phyloP scores from a whole-genome alignment of 2,797 vertebrate genomes.

The Podarcis siculus region DNA sequence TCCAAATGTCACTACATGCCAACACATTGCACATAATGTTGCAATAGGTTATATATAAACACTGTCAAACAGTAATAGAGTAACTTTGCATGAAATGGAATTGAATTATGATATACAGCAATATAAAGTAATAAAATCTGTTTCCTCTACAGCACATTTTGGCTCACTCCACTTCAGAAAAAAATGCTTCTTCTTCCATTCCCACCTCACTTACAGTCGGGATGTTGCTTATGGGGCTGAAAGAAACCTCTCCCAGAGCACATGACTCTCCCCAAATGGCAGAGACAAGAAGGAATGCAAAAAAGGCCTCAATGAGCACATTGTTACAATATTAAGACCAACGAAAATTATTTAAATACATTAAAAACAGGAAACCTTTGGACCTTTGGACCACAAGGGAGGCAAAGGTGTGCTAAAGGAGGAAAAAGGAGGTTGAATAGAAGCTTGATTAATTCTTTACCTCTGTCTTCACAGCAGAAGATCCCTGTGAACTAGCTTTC shows the following conservation, averaged over 20 bases:
- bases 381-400: too few relatives aligned
- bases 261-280: too few relatives aligned
- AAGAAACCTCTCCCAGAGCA: neutral
- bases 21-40: conserved; percentile 22
- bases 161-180: neutral
- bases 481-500: too few relatives aligned
- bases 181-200: neutral
- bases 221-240: neutral
- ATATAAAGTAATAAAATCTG: conserved; percentile 5
- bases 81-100: conserved; percentile 16
- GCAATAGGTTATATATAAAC: conserved; percentile 28
- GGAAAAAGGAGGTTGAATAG: too few relatives aligned
- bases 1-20: conserved; percentile 32
- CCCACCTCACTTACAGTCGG: neutral
- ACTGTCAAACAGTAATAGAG: conserved; percentile 25
- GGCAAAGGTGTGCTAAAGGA: too few relatives aligned
- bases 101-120: conserved; percentile 9
- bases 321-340: too few relatives aligned
- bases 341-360: too few relatives aligned
- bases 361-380: too few relatives aligned
- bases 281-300: too few relatives aligned
- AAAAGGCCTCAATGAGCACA: too few relatives aligned
- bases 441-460: too few relatives aligned
- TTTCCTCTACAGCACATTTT: conserved; percentile 1
- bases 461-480: too few relatives aligned